These are phyloP conservation scores for Lacerta bilineata DNA, from an alignment of 2,797 vertebrate species.

Conservation along the genomic window DNA sequence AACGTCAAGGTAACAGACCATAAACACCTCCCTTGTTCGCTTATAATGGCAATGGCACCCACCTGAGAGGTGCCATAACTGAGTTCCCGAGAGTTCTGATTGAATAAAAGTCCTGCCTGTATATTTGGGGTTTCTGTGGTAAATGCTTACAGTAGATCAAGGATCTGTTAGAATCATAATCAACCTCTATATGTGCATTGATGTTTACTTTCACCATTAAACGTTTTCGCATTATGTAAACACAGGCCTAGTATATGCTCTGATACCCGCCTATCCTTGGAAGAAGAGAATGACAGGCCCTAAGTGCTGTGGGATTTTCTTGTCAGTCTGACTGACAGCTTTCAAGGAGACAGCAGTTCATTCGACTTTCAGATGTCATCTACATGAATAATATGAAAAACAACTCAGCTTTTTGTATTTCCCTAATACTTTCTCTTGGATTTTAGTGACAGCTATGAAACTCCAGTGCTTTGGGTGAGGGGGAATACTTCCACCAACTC, in stretches of 20 bases:
- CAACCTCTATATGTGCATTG: conserved; percentile 60
- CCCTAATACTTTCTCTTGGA: conserved; percentile 72
- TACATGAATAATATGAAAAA: conserved; percentile 65
- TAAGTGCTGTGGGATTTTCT: conserved; percentile 74
- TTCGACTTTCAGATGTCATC: conserved; percentile 68
- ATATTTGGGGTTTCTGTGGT: conserved; percentile 58
- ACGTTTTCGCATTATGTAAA: conserved; percentile 67
- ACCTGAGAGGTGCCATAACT: no score
- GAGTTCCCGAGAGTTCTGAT: no score
- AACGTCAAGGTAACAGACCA: no score
- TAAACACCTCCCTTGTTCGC: no score
- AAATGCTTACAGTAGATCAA: conserved; percentile 59
- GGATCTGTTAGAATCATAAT: conserved; percentile 37
- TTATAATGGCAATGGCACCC: no score
- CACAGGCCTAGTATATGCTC: conserved; percentile 73
- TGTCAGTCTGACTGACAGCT: conserved; percentile 76
- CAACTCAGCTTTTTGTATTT: conserved; percentile 70
- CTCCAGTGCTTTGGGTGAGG: conserved; percentile 41
- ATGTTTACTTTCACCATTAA: conserved; percentile 68
- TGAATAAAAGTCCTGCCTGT: background rate
- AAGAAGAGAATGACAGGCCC: conserved; percentile 76
- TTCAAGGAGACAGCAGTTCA: conserved; percentile 69
- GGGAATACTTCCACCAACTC: conserved; percentile 41
- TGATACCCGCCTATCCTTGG: conserved; percentile 70
- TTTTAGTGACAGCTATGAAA: conserved; percentile 49